These are phyloP conservation scores for Pagetopsis macropterus DNA, from an alignment of 2,797 vertebrate genomes.

Conservation along the genomic window DNA sequence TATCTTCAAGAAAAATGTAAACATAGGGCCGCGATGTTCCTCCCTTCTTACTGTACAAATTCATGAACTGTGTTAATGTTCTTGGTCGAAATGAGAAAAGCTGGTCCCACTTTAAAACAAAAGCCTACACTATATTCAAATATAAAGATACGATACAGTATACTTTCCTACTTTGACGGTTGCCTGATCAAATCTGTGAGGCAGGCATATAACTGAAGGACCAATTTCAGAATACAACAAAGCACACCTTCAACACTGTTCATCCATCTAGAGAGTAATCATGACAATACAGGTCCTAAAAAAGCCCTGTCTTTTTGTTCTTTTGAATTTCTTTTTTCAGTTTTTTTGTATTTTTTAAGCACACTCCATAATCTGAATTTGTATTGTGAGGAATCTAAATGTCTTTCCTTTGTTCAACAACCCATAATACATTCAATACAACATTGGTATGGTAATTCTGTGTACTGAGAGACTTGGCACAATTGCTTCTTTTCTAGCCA, in stretches of 20 bases:
- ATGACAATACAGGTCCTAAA: constrained; percentile 62
- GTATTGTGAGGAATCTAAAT: constrained; percentile 73
- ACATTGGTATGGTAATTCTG: constrained; percentile 87
- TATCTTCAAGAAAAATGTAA: constrained; percentile 66
- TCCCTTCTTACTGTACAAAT: constrained; percentile 69
- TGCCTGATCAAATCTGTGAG: constrained; percentile 68
- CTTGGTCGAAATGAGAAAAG: constrained; percentile 68
- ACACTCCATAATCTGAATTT: constrained; percentile 69
- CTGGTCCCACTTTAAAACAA: constrained; percentile 75
- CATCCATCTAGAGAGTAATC: constrained; percentile 70
- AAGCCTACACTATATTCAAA: constrained; percentile 76
- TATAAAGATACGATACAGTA: constrained; percentile 76
- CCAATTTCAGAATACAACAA: constrained; percentile 75
- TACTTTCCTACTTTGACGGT: constrained; percentile 79
- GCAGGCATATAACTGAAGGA: constrained; percentile 69
- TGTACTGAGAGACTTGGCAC: constrained; percentile 82
- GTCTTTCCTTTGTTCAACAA: constrained; percentile 71
- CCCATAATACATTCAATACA: constrained; percentile 85
- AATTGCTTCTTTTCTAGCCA: constrained; percentile 87
- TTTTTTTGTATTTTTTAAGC: constrained; percentile 41
- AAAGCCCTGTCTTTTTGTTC: constrained; percentile 59
- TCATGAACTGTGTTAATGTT: constrained; percentile 59
- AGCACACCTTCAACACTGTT: constrained; percentile 75
- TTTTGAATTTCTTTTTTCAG: constrained; percentile 35
- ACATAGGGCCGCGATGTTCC: constrained; percentile 69